These are phyloP conservation scores for Watsonalla cultraria DNA, from an alignment of 2,888 invertebrate genomes.

Conservation along the genomic window DNA sequence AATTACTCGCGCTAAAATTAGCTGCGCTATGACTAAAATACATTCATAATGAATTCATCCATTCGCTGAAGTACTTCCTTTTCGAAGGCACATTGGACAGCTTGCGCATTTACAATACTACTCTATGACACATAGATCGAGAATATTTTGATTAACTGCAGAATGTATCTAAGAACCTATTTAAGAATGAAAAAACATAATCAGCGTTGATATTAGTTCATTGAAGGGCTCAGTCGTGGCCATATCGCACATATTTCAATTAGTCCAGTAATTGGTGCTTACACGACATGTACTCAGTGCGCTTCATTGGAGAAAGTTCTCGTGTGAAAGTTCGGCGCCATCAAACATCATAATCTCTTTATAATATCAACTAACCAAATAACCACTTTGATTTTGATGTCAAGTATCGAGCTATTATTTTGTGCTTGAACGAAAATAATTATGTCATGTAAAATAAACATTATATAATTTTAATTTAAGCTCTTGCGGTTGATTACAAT, in stretches of 20 bases:
- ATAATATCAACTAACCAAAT: neutral
- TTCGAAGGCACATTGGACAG: neutral
- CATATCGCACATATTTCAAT: slow-evolving; percentile 63
- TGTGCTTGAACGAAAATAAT: too few relatives aligned
- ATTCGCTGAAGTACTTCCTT: slow-evolving; percentile 13
- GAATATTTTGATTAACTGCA: too few relatives aligned
- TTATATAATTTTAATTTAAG: too few relatives aligned
- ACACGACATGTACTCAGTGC: slow-evolving; percentile 30
- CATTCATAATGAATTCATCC: slow-evolving; percentile 11
- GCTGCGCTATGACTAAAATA: slow-evolving; percentile 14
- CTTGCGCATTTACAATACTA: neutral
- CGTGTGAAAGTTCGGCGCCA: slow-evolving; percentile 39
- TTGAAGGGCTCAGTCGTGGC: slow-evolving; percentile 38
- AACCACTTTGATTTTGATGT: too few relatives aligned
- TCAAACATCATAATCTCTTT: neutral
- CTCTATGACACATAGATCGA: neutral
- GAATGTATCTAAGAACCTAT: neutral
- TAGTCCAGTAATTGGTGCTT: slow-evolving; percentile 52
- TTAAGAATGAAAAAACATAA: slow-evolving; percentile 32
- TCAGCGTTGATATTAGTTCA: slow-evolving; percentile 38
- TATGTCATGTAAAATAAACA: too few relatives aligned
- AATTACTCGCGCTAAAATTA: slow-evolving; percentile 40
- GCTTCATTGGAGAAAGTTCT: slow-evolving; percentile 48
- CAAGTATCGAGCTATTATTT: too few relatives aligned
- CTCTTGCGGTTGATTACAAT: too few relatives aligned